phyloP scores from a whole-genome alignment of 2,797 vertebrate genomes.

The Siniperca undulata region DNA sequence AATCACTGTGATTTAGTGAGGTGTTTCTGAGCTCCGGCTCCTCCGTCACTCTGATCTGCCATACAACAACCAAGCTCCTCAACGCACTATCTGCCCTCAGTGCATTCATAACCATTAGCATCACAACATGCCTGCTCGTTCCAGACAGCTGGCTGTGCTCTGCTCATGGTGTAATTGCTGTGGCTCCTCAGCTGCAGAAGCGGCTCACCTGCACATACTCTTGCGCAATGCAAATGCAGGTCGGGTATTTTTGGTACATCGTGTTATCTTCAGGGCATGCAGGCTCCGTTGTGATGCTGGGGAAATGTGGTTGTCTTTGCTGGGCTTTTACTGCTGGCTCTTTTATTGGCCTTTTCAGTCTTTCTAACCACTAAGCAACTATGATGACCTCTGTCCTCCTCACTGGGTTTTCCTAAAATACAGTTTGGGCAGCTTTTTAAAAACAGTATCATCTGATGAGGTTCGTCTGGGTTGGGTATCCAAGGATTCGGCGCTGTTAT shows the following conservation, averaged over 20 bases:
- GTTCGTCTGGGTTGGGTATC: not conserved
- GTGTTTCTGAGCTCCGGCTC: constrained; percentile 20
- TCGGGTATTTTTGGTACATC: constrained; percentile 57
- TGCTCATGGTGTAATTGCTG: constrained; percentile 19
- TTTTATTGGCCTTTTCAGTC: constrained; percentile 26
- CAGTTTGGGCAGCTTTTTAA: not conserved
- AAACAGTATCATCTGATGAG: not conserved
- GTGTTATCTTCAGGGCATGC: constrained; percentile 26
- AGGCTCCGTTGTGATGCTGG: constrained; percentile 25
- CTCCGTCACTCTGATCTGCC: constrained; percentile 1
- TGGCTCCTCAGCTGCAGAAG: constrained; percentile 36
- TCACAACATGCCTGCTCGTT: constrained; percentile 41
- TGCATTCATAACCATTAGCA: constrained; percentile 58
- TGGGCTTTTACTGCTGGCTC: constrained; percentile 21
- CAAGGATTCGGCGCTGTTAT: too few relatives aligned
- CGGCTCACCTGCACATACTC: constrained; percentile 52
- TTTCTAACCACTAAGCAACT: constrained; percentile 8
- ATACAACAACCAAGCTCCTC: not conserved
- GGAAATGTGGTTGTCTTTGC: constrained; percentile 22
- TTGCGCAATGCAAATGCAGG: constrained; percentile 35
- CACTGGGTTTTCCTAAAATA: constrained; percentile 14
- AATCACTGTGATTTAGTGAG: constrained; percentile 26
- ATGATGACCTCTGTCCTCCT: not conserved
- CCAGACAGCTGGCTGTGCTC: constrained; percentile 50
- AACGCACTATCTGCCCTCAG: not conserved